Percentiles rank a stretch among this genome's conserved stretches.
Evolutionary conservation across 2,113 vertebrate species (phyloP).

Genomic region (Isurus oxyrinchus): DNA sequence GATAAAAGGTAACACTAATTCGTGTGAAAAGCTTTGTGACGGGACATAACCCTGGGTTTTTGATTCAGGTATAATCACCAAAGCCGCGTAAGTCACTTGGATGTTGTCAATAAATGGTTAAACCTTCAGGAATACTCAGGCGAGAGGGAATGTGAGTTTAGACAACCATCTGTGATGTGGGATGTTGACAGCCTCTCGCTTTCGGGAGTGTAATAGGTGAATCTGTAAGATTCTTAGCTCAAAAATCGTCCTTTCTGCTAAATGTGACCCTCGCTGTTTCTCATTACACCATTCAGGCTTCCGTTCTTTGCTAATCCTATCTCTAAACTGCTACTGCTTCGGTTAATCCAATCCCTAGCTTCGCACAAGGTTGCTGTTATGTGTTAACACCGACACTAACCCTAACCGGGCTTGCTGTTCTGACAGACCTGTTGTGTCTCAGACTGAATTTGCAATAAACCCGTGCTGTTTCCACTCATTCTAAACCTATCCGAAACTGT

Average conservation of each 20-base stretch:
- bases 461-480: background rate
- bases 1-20: background rate
- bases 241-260: background rate
- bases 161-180: background rate
- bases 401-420: background rate
- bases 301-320: background rate
- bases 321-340: background rate
- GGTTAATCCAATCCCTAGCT: background rate
- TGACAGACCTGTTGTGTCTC: background rate
- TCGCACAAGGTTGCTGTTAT: background rate
- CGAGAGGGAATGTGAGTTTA: background rate
- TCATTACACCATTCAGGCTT: background rate
- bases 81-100: background rate
- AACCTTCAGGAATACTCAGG: background rate
- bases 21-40: background rate
- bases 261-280: background rate
- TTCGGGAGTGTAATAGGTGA: background rate
- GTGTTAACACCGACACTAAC: background rate
- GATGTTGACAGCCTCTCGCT: background rate
- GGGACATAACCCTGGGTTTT: background rate
- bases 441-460: background rate
- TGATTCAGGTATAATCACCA: background rate
- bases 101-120: conserved; percentile 1
- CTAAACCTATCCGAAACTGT: background rate
- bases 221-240: background rate